phyloP scores from a whole-genome alignment of 2,113 vertebrate genomes.

The Pelmatolapia mariae region DNA sequence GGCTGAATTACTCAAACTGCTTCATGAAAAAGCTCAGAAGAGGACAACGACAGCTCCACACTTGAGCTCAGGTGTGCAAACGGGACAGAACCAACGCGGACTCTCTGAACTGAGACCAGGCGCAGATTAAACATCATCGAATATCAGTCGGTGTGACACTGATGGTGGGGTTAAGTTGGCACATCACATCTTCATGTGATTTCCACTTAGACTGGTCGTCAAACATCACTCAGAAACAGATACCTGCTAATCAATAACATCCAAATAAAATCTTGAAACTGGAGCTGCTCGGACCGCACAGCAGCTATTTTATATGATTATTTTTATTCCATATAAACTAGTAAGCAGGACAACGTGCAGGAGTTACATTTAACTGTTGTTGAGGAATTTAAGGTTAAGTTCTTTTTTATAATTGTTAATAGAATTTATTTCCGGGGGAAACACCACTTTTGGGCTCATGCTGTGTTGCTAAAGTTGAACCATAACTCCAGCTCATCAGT shows the following conservation, averaged over 20 bases:
- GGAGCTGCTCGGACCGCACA: neutral
- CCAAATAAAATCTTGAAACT: neutral
- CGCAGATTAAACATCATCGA: neutral
- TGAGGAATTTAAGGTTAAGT: neutral
- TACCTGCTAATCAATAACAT: neutral
- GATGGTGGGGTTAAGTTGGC: neutral
- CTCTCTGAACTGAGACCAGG: neutral
- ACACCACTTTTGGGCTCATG: neutral
- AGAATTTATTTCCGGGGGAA: neutral
- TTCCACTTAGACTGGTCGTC: neutral
- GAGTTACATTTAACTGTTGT: neutral
- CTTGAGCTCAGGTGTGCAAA: neutral
- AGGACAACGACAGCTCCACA: neutral
- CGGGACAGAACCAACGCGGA: neutral
- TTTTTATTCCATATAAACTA: neutral
- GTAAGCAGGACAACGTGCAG: neutral
- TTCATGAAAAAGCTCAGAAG: neutral
- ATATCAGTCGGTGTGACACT: neutral
- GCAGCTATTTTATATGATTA: neutral
- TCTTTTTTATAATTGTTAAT: neutral
- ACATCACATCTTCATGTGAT: neutral
- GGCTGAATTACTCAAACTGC: neutral
- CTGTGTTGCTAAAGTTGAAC: neutral
- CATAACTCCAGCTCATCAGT: neutral
- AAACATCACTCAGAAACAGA: neutral